These are phyloP conservation scores for Pygoscelis adeliae DNA, from an alignment of 2,113 vertebrate species.

Conservation along the genomic window DNA sequence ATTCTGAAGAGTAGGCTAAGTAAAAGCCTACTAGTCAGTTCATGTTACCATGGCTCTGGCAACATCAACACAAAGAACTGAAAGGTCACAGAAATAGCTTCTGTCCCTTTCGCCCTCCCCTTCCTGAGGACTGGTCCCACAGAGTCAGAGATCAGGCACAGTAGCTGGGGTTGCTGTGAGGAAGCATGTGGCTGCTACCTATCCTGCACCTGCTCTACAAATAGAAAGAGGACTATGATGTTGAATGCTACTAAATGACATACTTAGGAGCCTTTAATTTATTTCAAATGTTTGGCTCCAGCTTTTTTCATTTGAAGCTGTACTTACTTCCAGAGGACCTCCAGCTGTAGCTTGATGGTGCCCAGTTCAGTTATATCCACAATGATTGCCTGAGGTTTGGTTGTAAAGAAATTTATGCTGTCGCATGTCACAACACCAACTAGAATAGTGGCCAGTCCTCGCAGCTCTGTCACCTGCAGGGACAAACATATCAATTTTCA, in stretches of 20 bases:
- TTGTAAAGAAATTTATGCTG: conserved; percentile 87
- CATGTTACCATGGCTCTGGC: accelerated
- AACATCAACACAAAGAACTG: not conserved
- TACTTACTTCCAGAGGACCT: conserved; percentile 94
- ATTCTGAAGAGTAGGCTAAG: not conserved
- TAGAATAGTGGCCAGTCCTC: conserved; percentile 86
- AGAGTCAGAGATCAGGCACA: not conserved
- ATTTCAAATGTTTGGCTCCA: not conserved
- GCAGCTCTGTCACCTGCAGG: conserved; percentile 88
- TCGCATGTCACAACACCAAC: conserved; percentile 90
- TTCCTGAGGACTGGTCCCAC: not conserved
- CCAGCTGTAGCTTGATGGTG: conserved; percentile 94
- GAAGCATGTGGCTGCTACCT: not conserved
- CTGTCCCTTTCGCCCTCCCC: not conserved
- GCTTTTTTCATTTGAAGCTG: not conserved
- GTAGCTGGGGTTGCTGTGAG: not conserved
- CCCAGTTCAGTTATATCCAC: conserved; percentile 96
- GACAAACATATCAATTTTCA: not conserved
- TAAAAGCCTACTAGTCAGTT: not conserved
- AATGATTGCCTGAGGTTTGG: conserved; percentile 85
- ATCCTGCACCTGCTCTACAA: conserved; percentile 7
- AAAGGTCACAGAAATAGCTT: not conserved
- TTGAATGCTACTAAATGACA: not conserved
- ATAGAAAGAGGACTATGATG: not conserved
- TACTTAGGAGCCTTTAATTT: accelerated